Evolutionary conservation across 2,797 vertebrate species (phyloP).

Genomic region (Macroramphosus scolopax): DNA sequence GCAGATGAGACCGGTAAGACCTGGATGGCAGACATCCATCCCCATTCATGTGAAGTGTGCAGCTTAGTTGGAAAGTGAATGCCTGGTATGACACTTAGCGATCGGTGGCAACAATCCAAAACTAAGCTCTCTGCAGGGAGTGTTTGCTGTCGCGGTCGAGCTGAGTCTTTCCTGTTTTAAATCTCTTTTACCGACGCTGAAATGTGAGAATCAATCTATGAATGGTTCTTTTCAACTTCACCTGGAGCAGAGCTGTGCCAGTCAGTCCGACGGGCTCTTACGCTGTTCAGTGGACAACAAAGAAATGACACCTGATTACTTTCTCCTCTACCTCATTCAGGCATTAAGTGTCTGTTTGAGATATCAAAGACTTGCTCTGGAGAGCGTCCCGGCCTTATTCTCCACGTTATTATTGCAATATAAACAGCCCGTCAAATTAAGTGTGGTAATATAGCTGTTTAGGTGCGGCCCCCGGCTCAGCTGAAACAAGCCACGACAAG

Average conservation of each 20-base stretch:
- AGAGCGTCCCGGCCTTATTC: neutral
- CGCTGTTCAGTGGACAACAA: too few species aligned
- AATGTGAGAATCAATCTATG: neutral
- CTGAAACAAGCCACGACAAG: slow-evolving; percentile 51
- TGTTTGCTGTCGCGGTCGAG: neutral
- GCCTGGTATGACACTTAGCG: too few species aligned
- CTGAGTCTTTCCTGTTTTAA: slow-evolving; percentile 5
- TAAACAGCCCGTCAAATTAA: neutral
- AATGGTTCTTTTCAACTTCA: neutral
- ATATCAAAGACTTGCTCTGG: neutral
- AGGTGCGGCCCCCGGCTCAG: neutral
- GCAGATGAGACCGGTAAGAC: slow-evolving; percentile 83
- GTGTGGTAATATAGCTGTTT: slow-evolving; percentile 3
- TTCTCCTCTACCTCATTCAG: neutral
- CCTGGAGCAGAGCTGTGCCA: neutral
- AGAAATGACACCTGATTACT: too few species aligned
- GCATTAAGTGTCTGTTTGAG: neutral
- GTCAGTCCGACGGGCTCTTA: too few species aligned
- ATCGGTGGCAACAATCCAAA: neutral
- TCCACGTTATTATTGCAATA: neutral
- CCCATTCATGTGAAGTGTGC: slow-evolving; percentile 3
- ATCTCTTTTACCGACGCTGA: neutral
- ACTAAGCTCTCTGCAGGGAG: neutral
- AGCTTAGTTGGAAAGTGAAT: neutral
- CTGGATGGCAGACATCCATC: neutral